Base-by-base conservation (phyloP, 2,797 vertebrate species). In the Epinephelus awoara region DNA sequence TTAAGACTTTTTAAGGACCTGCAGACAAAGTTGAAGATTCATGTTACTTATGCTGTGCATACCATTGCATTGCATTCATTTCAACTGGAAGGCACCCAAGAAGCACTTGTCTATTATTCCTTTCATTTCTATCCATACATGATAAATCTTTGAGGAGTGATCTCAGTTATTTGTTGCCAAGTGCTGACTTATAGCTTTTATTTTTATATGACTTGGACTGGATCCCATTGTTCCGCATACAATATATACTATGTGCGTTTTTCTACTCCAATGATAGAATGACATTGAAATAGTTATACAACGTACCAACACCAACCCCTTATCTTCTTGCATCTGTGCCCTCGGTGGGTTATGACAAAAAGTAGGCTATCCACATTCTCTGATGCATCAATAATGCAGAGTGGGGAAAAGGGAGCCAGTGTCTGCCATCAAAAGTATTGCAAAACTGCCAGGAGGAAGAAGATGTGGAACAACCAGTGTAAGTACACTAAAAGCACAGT, bases 401-500 rank as follows among this genome's bases (percentile, higher is more conserved):
- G 93, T 84, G 84, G 87, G 79, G 85, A 25, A 80, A 84, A 71
- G 66, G 75, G 69, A 88, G 91, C 87, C 85, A 75, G 86, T 67
- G 76, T 89, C 91, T 89, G 88, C 85, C 92, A 93, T 95, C 92
- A 94, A 89, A 94, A 94, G 85, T 94, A 94, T 94, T 73, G 93
- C 93, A 85, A 92, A 95, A 94, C 84, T 94, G 94, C 94, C 93
- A 92, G 75, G 79, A 92, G 93, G 93, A 89, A 81, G 90, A 90
- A 90, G 89, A 88, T 83, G 86, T 82, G 83, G 87, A 92, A 85
- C 91, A 88, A 90, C 80, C 88, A 85, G 88, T 88, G 84, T 93
- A 93, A 93, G 92, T 90, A 92, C 89, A 94, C 93, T 94, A 94
- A 95, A 94, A 95, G 93, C 93, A 90, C 85, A 89, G 90, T 77